Percentiles rank a stretch among this genome's conserved stretches.
These are phyloP conservation scores for Otolemur garnettii DNA, from an alignment of 2,113 vertebrate genomes.

Conservation along the genomic window DNA sequence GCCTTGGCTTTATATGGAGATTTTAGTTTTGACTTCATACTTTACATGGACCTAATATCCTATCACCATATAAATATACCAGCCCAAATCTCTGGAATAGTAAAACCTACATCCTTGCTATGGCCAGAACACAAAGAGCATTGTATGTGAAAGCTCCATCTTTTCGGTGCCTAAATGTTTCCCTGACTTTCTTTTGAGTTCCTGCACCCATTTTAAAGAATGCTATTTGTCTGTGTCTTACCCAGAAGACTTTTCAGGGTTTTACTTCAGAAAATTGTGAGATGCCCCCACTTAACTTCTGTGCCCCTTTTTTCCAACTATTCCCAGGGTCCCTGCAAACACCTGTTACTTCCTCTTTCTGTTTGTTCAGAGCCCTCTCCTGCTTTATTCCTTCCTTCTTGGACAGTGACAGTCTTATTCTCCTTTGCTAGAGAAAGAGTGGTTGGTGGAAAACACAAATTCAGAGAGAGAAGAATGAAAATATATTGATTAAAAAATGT, in stretches of 20 bases:
- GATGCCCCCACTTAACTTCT: fast-evolving
- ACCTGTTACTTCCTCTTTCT: not conserved
- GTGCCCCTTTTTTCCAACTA: not conserved
- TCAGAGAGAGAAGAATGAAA: not conserved
- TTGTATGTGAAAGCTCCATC: not conserved
- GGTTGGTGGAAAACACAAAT: not conserved
- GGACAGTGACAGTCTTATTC: not conserved
- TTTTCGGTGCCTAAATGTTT: not conserved
- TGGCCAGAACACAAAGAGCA: not conserved
- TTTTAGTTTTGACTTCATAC: not conserved
- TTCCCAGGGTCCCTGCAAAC: not conserved
- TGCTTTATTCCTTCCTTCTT: not conserved
- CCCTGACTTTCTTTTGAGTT: not conserved
- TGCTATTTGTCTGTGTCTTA: not conserved
- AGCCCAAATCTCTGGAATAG: not conserved
- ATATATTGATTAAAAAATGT: not conserved
- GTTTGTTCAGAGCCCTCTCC: not conserved
- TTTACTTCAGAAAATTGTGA: not conserved
- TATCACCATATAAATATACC: not conserved
- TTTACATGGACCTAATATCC: not conserved
- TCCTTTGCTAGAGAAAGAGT: not conserved
- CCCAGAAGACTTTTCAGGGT: not conserved
- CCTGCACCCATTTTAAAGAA: not conserved
- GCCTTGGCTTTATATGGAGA: not conserved
- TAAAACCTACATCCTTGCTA: not conserved